phyloP scores from a whole-genome alignment of 1,140 invertebrate genomes.

The Drosophila nigromelanica region DNA sequence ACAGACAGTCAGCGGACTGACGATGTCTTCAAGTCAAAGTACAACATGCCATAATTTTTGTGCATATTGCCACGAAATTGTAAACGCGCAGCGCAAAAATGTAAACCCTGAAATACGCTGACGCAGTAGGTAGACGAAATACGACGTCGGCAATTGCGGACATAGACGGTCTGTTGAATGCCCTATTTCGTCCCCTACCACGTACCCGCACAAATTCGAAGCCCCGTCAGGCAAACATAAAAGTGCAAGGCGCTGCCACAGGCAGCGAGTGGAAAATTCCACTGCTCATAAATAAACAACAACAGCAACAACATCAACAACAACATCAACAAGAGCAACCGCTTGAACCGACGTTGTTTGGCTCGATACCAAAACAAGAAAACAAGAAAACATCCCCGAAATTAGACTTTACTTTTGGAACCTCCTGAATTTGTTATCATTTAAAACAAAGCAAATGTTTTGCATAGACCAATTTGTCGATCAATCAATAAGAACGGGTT shows the following conservation, averaged over 20 bases:
- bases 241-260: constrained; percentile 43
- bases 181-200: constrained; percentile 35
- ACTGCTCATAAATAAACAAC: constrained; percentile 24
- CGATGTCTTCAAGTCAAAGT: constrained; percentile 24
- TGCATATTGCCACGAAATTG: constrained; percentile 41
- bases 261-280: constrained; percentile 68
- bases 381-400: constrained; percentile 71
- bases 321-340: constrained; percentile 21
- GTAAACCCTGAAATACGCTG: constrained; percentile 65
- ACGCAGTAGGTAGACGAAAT: constrained; percentile 62
- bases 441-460: constrained; percentile 47
- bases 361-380: constrained; percentile 16
- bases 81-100: constrained; percentile 9
- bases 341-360: neutral
- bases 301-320: constrained; percentile 6
- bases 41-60: constrained; percentile 29
- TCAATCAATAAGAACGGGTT: constrained; percentile 26
- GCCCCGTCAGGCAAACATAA: constrained; percentile 49
- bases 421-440: constrained; percentile 58
- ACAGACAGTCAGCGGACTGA: neutral
- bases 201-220: constrained; percentile 13
- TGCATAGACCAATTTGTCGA: constrained; percentile 34
- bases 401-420: constrained; percentile 66
- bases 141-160: constrained; percentile 2
- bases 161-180: constrained; percentile 22